Conservation (phyloP, 2,797 vertebrate genomes). For the Phyllotis vaccarum region DNA sequence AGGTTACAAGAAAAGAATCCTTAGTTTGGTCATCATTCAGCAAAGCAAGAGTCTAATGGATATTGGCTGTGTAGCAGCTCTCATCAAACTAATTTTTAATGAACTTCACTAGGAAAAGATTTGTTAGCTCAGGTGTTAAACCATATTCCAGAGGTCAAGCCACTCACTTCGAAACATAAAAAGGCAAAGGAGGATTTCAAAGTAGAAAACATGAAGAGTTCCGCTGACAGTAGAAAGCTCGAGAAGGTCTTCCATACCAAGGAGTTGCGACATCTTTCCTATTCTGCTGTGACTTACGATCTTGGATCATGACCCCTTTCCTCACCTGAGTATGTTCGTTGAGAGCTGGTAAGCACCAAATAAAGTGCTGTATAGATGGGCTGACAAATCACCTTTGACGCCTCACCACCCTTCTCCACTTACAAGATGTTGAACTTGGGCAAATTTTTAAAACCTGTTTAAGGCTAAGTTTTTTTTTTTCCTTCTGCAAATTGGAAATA, state of each 20-base stretch:
- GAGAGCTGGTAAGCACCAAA: not conserved
- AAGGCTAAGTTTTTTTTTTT: conserved; percentile 66
- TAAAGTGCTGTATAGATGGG: not conserved
- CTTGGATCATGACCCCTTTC: not conserved
- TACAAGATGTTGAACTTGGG: conserved; percentile 25
- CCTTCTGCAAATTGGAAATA: conserved; percentile 66
- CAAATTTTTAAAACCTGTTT: conserved; percentile 66
- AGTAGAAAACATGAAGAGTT: not conserved
- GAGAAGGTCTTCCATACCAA: no score
- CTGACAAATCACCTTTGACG: conserved; percentile 44
- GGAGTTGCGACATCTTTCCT: not conserved
- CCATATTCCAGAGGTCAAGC: not conserved
- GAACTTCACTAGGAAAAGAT: conserved; percentile 2
- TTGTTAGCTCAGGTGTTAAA: not conserved
- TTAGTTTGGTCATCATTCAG: conserved; percentile 1
- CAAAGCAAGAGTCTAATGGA: not conserved
- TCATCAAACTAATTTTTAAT: not conserved
- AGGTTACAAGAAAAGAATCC: conserved; percentile 5
- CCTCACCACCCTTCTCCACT: not conserved
- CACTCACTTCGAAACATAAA: not conserved
- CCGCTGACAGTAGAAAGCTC: not conserved
- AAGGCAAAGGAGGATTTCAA: not conserved
- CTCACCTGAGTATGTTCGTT: not conserved
- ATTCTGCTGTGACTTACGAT: not conserved
- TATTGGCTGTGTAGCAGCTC: not conserved